Evolutionary conservation across 2,797 vertebrate genomes (phyloP).

Genomic region (Borostomias antarcticus): DNA sequence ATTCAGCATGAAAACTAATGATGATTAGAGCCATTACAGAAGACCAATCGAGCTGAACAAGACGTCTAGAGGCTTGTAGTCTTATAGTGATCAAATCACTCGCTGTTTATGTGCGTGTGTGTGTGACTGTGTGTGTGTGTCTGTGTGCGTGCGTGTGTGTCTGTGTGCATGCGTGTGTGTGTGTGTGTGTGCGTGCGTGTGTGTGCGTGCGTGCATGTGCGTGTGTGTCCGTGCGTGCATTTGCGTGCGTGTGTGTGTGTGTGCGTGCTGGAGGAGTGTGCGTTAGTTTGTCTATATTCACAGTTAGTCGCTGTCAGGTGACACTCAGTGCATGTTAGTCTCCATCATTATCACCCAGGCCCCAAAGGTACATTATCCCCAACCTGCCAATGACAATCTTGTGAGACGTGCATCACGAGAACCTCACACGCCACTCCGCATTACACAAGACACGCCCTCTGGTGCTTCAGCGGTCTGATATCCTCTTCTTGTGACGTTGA

Average conservation of each 20-base stretch:
- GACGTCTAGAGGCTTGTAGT: neutral
- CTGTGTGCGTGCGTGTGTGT: neutral
- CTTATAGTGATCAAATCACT: neutral
- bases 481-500: too few species aligned
- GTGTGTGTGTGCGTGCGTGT: neutral
- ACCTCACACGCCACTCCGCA: too few species aligned
- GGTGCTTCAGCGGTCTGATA: too few species aligned
- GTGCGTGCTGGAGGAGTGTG: neutral
- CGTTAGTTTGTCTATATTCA: neutral
- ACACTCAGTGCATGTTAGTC: too few species aligned
- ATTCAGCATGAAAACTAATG: slow-evolving; percentile 12
- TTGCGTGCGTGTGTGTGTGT: neutral
- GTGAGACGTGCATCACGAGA: too few species aligned
- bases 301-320: too few species aligned
- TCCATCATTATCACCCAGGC: too few species aligned
- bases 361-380: too few species aligned
- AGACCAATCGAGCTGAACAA: neutral
- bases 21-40: neutral
- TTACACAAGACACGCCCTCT: too few species aligned
- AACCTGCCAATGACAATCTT: too few species aligned
- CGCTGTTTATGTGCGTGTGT: neutral
- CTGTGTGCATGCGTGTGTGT: neutral
- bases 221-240: too few species aligned
- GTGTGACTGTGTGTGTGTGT: neutral
- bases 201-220: neutral